Conservation (phyloP, 2,113 vertebrate species). For the Tor tambroides region DNA sequence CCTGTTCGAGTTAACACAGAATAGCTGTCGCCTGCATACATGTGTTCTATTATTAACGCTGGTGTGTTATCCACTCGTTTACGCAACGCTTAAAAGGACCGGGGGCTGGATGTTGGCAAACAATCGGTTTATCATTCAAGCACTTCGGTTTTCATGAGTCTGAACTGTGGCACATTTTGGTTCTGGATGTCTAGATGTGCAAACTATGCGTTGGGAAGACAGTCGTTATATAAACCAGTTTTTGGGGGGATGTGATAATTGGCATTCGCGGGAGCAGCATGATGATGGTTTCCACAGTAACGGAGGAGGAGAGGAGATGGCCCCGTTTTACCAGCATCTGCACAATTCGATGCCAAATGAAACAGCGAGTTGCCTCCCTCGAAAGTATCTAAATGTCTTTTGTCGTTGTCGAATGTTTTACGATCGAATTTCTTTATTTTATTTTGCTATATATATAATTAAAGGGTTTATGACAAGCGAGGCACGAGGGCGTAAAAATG, state of each 20-base stretch:
- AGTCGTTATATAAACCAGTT: constrained; percentile 35
- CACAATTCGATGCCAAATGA: neutral
- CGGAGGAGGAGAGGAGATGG: constrained; percentile 45
- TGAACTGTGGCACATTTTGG: neutral
- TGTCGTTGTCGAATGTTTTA: neutral
- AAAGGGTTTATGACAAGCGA: neutral
- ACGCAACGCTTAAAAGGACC: neutral
- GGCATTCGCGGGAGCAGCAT: constrained; percentile 47
- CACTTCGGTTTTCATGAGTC: neutral
- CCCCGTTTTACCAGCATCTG: constrained; percentile 41
- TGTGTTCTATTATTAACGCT: constrained; percentile 20
- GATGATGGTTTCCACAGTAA: constrained; percentile 64
- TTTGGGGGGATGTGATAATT: constrained; percentile 33
- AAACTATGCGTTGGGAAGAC: constrained; percentile 6
- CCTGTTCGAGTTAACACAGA: neutral
- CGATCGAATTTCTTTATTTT: neutral
- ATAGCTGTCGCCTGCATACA: neutral
- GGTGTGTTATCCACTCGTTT: neutral
- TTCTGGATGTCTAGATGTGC: neutral
- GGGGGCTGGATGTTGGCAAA: constrained; percentile 3
- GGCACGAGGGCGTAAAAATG: constrained; percentile 42
- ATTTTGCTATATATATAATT: neutral
- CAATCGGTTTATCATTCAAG: neutral
- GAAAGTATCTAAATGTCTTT: neutral
- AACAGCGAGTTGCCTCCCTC: neutral